Conservation (phyloP, 2,113 vertebrate genomes). For the Hippocampus barbouri region DNA sequence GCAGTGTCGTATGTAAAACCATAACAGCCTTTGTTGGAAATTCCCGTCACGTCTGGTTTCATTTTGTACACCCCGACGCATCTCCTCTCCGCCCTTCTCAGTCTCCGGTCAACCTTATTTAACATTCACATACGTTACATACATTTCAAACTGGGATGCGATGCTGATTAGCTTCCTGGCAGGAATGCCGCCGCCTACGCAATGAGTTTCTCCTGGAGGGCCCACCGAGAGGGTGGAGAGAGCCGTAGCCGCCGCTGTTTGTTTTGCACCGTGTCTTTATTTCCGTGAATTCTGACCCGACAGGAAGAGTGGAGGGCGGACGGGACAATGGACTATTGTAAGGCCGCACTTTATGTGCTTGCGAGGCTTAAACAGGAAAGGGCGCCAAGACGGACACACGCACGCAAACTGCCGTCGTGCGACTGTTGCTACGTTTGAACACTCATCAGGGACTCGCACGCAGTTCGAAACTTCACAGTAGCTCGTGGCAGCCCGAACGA, state of each 20-base stretch:
- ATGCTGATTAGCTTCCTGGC: constrained; percentile 72
- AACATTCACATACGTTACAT: constrained; percentile 26
- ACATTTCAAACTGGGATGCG: constrained; percentile 45
- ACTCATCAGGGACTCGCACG: neutral
- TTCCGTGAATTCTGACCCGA: constrained; percentile 77
- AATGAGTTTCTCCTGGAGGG: constrained; percentile 48
- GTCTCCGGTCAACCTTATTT: constrained; percentile 11
- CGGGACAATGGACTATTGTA: constrained; percentile 77
- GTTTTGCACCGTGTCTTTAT: constrained; percentile 72
- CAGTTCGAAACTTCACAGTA: neutral
- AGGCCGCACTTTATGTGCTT: constrained; percentile 57
- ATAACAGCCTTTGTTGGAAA: constrained; percentile 30
- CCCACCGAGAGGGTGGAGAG: constrained; percentile 53
- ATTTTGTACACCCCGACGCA: constrained; percentile 24
- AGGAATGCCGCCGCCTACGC: constrained; percentile 34
- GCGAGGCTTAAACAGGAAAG: constrained; percentile 71
- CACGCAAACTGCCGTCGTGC: constrained; percentile 21
- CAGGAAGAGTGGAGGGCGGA: constrained; percentile 68
- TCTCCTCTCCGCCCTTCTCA: constrained; percentile 25
- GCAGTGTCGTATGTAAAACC: neutral
- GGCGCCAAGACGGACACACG: constrained; percentile 30
- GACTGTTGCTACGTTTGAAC: neutral
- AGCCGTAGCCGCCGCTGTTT: constrained; percentile 66
- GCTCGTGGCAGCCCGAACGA: neutral
- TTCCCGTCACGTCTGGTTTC: constrained; percentile 46